Evolutionary conservation across 2,113 vertebrate genomes (phyloP).

Genomic region (Peromyscus californicus): DNA sequence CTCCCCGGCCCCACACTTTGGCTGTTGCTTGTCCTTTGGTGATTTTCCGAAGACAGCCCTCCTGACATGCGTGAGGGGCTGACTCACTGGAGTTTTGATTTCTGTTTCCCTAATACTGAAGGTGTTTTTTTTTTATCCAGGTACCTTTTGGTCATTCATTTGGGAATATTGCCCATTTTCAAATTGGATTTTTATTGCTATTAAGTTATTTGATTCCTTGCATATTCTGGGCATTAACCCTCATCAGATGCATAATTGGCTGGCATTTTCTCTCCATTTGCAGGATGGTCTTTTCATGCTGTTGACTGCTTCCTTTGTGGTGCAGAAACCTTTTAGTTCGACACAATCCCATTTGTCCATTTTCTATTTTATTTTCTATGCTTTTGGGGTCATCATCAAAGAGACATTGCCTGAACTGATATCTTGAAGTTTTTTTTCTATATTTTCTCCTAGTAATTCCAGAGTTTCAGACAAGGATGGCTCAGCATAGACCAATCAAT

Average conservation of each 20-base stretch:
- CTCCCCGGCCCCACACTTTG: no score
- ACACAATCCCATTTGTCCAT: not conserved
- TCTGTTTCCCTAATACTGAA: not conserved
- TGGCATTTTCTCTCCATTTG: fast-evolving
- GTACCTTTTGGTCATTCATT: not conserved
- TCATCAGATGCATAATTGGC: not conserved
- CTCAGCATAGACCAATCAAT: not conserved
- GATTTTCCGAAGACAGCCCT: fast-evolving
- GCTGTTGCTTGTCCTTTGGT: not conserved
- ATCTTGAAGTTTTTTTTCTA: not conserved
- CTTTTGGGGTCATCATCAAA: not conserved
- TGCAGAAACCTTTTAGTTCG: not conserved
- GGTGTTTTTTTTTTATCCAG: not conserved
- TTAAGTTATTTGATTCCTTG: not conserved
- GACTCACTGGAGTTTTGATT: not conserved
- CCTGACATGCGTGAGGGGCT: no score
- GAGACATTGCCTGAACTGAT: not conserved
- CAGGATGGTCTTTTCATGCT: not conserved
- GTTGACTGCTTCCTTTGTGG: not conserved
- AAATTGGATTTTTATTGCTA: not conserved
- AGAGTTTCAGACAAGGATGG: not conserved
- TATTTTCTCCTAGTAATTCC: not conserved
- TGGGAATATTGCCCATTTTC: not conserved
- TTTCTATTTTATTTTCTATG: not conserved
- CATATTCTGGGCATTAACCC: no score